Conservation (phyloP, 2,888 invertebrate genomes). For the Ceramica pisi region DNA sequence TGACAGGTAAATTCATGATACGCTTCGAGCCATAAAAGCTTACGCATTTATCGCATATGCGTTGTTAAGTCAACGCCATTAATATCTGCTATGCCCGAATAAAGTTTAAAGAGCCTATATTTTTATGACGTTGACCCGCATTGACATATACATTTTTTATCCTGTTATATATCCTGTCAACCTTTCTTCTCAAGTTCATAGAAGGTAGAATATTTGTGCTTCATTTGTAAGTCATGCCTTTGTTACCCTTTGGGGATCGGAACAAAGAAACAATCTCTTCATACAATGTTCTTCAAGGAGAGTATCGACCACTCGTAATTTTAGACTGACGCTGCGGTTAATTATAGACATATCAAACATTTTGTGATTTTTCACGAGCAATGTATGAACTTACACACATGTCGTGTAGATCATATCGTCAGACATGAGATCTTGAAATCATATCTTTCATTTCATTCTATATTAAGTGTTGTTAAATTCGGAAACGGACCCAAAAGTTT, state of each 20-base stretch:
- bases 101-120: slow-evolving; percentile 54
- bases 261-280: slow-evolving; percentile 53
- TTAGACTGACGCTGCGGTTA: slow-evolving; percentile 46
- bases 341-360: slow-evolving; percentile 55
- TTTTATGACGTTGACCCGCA: slow-evolving; percentile 54
- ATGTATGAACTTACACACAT: neutral
- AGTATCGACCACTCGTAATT: slow-evolving; percentile 48
- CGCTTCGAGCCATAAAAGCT: slow-evolving; percentile 47
- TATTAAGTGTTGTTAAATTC: neutral
- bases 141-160: slow-evolving; percentile 40
- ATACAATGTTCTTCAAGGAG: slow-evolving; percentile 52
- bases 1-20: slow-evolving; percentile 58
- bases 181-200: slow-evolving; percentile 34
- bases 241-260: slow-evolving; percentile 36
- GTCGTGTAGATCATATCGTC: neutral
- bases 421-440: slow-evolving; percentile 3
- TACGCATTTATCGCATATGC: slow-evolving; percentile 57
- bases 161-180: slow-evolving; percentile 33
- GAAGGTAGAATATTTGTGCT: slow-evolving; percentile 43
- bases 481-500: neutral
- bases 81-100: slow-evolving; percentile 44
- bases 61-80: slow-evolving; percentile 57
- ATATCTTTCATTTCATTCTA: neutral
- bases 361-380: slow-evolving; percentile 12
- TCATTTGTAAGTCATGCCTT: slow-evolving; percentile 51